These are phyloP conservation scores for Solenopsis fugax DNA, from an alignment of 1,140 invertebrate species.

Conservation along the genomic window DNA sequence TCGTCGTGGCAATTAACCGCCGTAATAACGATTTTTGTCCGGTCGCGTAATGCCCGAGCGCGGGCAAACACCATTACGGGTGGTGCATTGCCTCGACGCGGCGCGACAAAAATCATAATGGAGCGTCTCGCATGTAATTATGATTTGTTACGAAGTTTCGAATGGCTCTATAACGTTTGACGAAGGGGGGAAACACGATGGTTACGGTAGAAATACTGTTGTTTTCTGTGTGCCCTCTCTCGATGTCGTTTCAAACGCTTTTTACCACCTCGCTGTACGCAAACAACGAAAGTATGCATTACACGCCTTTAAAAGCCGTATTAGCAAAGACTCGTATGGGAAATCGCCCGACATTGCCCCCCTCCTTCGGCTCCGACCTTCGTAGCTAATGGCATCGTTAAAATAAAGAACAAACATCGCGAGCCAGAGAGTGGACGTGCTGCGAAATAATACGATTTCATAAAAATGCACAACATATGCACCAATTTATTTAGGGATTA, in stretches of 20 bases:
- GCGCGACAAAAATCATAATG: constrained; percentile 59
- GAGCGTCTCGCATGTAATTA: constrained; percentile 55
- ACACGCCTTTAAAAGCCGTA: constrained; percentile 18
- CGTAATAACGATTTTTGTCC: constrained; percentile 58
- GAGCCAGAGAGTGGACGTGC: neutral
- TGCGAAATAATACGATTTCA: neutral
- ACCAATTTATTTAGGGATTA: neutral
- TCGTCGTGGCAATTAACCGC: constrained; percentile 64
- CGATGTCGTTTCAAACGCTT: constrained; percentile 13
- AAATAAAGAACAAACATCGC: constrained; percentile 24
- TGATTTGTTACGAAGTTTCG: constrained; percentile 51
- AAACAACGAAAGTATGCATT: constrained; percentile 21
- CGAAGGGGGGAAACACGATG: neutral
- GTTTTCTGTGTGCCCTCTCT: neutral
- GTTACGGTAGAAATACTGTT: neutral
- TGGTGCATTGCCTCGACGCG: constrained; percentile 23
- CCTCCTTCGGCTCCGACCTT: neutral
- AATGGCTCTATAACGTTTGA: constrained; percentile 55
- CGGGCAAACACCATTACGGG: constrained; percentile 36
- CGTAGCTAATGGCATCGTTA: constrained; percentile 43
- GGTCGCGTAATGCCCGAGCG: constrained; percentile 47
- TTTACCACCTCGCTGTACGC: neutral
- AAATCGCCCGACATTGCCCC: constrained; percentile 4
- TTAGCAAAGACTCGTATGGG: constrained; percentile 6
- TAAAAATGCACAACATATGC: neutral